A percentile compares a stretch with the other conserved stretches of the same genome.
These are phyloP conservation scores for Pogonognathellus flavescens DNA, from an alignment of 1,140 invertebrate species.

Conservation along the genomic window DNA sequence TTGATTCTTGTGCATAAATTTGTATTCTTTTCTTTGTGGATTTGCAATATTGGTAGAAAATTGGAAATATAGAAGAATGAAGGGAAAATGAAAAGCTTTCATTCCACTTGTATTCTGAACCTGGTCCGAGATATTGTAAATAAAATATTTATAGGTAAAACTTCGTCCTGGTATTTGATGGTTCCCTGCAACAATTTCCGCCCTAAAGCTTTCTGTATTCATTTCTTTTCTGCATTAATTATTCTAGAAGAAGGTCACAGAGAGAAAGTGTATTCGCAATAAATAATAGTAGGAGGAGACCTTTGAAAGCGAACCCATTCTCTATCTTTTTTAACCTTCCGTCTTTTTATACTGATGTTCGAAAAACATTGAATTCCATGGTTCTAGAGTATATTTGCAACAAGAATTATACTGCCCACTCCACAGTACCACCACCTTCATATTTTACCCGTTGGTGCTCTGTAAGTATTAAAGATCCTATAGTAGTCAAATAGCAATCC, in stretches of 20 bases:
- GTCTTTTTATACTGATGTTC: too few species aligned
- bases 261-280: not conserved
- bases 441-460: too few species aligned
- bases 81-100: not conserved
- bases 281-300: not conserved
- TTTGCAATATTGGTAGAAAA: constrained; percentile 1
- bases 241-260: not conserved
- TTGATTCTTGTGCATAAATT: not conserved
- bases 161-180: not conserved
- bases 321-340: too few species aligned
- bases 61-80: not conserved
- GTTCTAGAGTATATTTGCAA: too few species aligned
- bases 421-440: too few species aligned
- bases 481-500: too few species aligned
- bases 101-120: not conserved
- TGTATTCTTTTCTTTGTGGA: not conserved
- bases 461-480: too few species aligned
- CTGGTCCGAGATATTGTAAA: not conserved
- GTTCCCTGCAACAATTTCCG: too few species aligned
- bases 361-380: too few species aligned
- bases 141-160: not conserved
- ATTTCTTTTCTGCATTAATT: not conserved
- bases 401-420: too few species aligned
- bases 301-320: not conserved
- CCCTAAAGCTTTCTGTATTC: not conserved